These are phyloP conservation scores for Chelonoidis abingdonii DNA, from an alignment of 2,113 vertebrate species.

Conservation along the genomic window DNA sequence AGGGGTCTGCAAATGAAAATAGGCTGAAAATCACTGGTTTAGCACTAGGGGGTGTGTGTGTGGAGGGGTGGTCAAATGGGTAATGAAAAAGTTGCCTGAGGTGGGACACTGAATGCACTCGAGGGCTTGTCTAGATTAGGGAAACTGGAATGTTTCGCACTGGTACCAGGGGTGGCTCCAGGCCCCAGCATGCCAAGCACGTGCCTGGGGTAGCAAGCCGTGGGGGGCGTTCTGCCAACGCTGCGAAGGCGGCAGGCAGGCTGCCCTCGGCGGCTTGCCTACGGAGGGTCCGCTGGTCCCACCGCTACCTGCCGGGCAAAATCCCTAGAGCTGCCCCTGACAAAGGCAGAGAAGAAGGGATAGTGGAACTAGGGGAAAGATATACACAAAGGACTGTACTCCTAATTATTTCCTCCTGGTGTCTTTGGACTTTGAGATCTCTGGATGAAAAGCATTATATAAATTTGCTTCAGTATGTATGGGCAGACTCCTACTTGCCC, in stretches of 20 bases:
- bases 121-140: not conserved
- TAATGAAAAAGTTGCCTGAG: fast-evolving
- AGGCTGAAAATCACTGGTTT: constrained; percentile 14
- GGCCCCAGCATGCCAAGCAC: too few relatives aligned
- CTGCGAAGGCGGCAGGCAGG: too few relatives aligned
- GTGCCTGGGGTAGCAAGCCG: too few relatives aligned
- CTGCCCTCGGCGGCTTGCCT: too few relatives aligned
- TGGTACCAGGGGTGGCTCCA: not conserved
- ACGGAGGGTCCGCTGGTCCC: too few relatives aligned
- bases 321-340: too few relatives aligned
- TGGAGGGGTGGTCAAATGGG: not conserved
- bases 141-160: not conserved
- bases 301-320: too few relatives aligned
- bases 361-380: not conserved
- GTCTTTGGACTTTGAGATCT: not conserved
- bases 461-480: not conserved
- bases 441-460: not conserved
- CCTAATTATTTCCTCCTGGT: not conserved
- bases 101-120: fast-evolving
- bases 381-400: not conserved
- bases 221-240: too few relatives aligned
- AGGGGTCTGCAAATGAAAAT: not conserved
- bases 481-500: not conserved
- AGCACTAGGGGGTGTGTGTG: not conserved
- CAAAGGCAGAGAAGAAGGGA: not conserved